These are phyloP conservation scores for Eutrigla gurnardus DNA, from an alignment of 2,797 vertebrate genomes.

Conservation along the genomic window DNA sequence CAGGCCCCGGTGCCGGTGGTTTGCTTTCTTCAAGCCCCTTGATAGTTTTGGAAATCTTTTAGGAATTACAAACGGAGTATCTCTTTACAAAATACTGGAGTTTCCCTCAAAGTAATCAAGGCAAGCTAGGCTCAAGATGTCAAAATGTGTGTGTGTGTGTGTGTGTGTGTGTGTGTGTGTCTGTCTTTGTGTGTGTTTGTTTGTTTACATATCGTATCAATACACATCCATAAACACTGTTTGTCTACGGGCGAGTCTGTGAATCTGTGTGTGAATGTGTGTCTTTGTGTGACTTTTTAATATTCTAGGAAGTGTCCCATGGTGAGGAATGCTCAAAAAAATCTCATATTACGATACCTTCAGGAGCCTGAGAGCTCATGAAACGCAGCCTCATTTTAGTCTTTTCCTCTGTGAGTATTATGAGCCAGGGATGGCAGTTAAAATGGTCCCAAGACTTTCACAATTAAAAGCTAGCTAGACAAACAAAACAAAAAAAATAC, in stretches of 20 bases:
- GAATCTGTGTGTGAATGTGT: slow-evolving; percentile 6
- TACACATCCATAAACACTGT: slow-evolving; percentile 15
- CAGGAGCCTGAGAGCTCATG: slow-evolving; percentile 27
- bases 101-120: slow-evolving; percentile 29
- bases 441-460: slow-evolving; percentile 22
- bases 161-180: slow-evolving; percentile 1
- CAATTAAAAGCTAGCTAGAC: slow-evolving; percentile 26
- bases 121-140: slow-evolving; percentile 11
- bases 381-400: slow-evolving; percentile 8
- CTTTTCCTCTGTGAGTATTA: slow-evolving; percentile 6
- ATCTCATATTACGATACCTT: slow-evolving; percentile 30
- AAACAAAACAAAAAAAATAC: not conserved
- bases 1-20: slow-evolving; percentile 30
- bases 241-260: slow-evolving; percentile 6
- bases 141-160: slow-evolving; percentile 1
- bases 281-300: slow-evolving; percentile 18
- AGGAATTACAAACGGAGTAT: slow-evolving; percentile 46
- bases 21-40: slow-evolving; percentile 42
- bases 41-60: slow-evolving; percentile 52
- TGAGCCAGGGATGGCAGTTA: slow-evolving; percentile 13
- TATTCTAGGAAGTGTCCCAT: slow-evolving; percentile 24
- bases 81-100: slow-evolving; percentile 46
- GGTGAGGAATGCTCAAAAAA: slow-evolving; percentile 25
- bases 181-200: slow-evolving; percentile 1
- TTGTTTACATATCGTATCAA: not conserved